Evolutionary conservation across 2,113 vertebrate species (phyloP), one percentile per base, ranked within the genome.

Genomic region (Dicentrarchus labrax): DNA sequence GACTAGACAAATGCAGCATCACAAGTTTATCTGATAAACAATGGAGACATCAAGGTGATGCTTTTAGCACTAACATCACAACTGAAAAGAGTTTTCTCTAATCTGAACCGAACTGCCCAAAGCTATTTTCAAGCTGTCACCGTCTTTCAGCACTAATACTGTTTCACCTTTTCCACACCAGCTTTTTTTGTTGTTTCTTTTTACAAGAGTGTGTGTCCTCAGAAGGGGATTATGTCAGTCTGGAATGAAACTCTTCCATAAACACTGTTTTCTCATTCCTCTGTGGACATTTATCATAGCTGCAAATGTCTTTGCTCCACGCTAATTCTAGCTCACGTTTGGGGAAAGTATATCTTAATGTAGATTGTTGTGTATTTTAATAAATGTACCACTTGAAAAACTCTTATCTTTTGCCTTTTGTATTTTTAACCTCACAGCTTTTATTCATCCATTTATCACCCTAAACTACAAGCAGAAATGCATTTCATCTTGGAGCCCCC

Each of bases 371-470:
- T 92, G 84, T 92, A 93, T 92, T 90, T 94, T 78, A 95, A 93
- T 95, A 95, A 95, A 95, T 91, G 65, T 93, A 87, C 82, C 75
- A 93, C 84, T 93, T 92, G 71, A 84, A 88, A 92, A 91, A 69
- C 47, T n/a, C 19, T 30, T 47, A 60, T 71, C 30, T 67, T 67
- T 65, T 17, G 65, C n/a, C 61, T 86, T 82, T 62, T 30, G 1
- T 30, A 30, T 30, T 30, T 65, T 83, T 86, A 41, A 85, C 45
- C 66, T 75, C 0, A 9, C 24, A 56, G 67, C n/a, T 67, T 87
- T 70, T 65, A 48, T 48, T 8, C 39, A 57, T 74, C 19, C 71
- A 70, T 73, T 66, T 36, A 71, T 70, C 50, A 75, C 8, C 51
- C 53, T 4, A 72, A 78, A 43, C 43, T 38, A 21, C 12, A 64